Conservation (phyloP, 2,888 invertebrate species). For the Microplitis deprimator region DNA sequence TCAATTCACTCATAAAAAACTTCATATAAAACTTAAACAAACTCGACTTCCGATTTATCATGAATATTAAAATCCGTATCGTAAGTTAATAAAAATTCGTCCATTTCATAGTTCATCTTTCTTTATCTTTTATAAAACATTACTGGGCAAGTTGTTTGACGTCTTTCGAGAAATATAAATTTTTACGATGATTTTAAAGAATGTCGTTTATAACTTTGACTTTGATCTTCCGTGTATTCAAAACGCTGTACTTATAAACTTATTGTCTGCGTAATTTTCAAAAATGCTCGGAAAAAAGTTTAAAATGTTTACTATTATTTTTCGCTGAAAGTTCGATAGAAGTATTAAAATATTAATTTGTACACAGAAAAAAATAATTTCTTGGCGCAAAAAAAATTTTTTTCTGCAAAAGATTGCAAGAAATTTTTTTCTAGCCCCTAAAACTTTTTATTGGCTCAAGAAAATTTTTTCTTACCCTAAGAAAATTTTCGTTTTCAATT, state of each 20-base stretch:
- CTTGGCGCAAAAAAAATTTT: too few relatives aligned
- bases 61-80: neutral
- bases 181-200: constrained; percentile 13
- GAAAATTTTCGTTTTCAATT: too few relatives aligned
- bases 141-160: neutral
- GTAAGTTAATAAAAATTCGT: constrained; percentile 14
- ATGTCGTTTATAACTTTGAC: neutral
- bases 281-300: neutral
- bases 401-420: too few relatives aligned
- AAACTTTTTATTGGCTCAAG: too few relatives aligned
- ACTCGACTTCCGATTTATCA: neutral
- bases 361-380: too few relatives aligned
- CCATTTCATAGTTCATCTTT: neutral
- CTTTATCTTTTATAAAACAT: neutral
- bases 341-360: too few relatives aligned
- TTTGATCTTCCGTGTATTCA: neutral
- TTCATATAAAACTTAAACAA: neutral
- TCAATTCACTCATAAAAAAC: neutral
- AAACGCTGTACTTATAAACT: neutral
- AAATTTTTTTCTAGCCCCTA: too few relatives aligned
- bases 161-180: neutral
- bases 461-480: too few relatives aligned
- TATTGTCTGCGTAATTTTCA: neutral
- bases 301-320: too few relatives aligned
- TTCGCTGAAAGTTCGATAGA: too few relatives aligned